Evolutionary conservation across 2,797 vertebrate species (phyloP), one percentile per base, ranked within the genome.

Genomic region (Heliangelus exortis): DNA sequence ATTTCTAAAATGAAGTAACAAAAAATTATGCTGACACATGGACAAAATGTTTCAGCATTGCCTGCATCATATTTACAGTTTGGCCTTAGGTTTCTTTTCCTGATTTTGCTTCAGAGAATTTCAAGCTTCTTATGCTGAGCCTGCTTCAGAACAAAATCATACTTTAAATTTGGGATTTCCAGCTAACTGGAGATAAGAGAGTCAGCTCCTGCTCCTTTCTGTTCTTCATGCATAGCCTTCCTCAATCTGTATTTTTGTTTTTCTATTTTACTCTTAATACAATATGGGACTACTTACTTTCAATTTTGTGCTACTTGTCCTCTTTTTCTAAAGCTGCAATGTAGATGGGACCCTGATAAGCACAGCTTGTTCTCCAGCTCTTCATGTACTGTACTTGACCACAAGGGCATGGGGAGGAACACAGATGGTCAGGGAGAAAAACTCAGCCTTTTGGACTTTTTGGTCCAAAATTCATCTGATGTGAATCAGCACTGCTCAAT

Each of bases 21-120:
- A 77, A 89, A 89, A 81, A 57, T 23, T 63, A 71, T 68, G 73
- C 72, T 89, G 72, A 93, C 93, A 78, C 76, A 78, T 88, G 80
- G 95, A 91, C 81, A 54, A 93, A 77, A 83, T 85, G 31, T 83
- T 92, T 91, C 68, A n/a, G 33, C 4, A 2, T 87, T 80, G 54
- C 61, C 62, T 74, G 41, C 43, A 87, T 87, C 73, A 36, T 34
- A 51, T 67, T 76, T 80, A 50, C 68, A 78, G n/a, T 71, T 85
- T 79, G 89, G 72, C 54, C 79, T 84, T 73, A 43, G 36, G 41
- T 68, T 93, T 77, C 61, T 89, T 89, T 89, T 92, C 73, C 68
- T 73, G 57, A 55, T 84, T 92, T 85, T 68, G 29, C 29, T 43
- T 91, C 66, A 54, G 47, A 81, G 34, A 68, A 72, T 72, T 86